Conservation (phyloP, 2,888 invertebrate genomes). For the Sisyra nigra region DNA sequence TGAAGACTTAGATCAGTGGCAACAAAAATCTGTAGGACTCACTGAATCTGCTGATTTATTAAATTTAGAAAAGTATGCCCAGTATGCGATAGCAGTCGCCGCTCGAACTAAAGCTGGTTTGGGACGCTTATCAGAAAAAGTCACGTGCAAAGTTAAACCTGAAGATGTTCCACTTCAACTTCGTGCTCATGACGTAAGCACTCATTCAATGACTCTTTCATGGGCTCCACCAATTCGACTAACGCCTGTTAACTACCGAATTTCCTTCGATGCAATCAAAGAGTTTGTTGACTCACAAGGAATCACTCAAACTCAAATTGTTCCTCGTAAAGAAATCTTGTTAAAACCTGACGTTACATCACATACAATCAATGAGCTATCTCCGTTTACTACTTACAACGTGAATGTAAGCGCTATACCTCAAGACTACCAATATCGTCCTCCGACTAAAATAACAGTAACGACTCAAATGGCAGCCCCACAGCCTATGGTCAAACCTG, state of each 20-base stretch:
- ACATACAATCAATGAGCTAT: conserved; percentile 71
- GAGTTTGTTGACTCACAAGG: conserved; percentile 90
- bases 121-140: conserved; percentile 75
- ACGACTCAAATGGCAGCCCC: conserved; percentile 95
- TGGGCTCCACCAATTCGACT: conserved; percentile 83
- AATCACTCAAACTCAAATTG: conserved; percentile 74
- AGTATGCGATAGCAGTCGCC: conserved; percentile 82
- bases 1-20: conserved; percentile 86
- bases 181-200: conserved; percentile 79
- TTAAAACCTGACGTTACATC: conserved; percentile 54
- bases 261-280: conserved; percentile 83
- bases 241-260: conserved; percentile 78
- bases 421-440: conserved; percentile 56
- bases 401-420: conserved; percentile 87
- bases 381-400: conserved; percentile 87
- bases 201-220: conserved; percentile 82
- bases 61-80: conserved; percentile 78
- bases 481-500: conserved; percentile 89
- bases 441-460: conserved; percentile 83
- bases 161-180: conserved; percentile 84
- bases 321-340: conserved; percentile 54
- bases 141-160: conserved; percentile 78
- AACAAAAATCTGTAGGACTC: conserved; percentile 65
- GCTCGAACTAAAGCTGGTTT: conserved; percentile 66
- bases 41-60: conserved; percentile 82